These are phyloP conservation scores for Ellobium chinense DNA, from an alignment of 2,888 invertebrate species.

Conservation along the genomic window DNA sequence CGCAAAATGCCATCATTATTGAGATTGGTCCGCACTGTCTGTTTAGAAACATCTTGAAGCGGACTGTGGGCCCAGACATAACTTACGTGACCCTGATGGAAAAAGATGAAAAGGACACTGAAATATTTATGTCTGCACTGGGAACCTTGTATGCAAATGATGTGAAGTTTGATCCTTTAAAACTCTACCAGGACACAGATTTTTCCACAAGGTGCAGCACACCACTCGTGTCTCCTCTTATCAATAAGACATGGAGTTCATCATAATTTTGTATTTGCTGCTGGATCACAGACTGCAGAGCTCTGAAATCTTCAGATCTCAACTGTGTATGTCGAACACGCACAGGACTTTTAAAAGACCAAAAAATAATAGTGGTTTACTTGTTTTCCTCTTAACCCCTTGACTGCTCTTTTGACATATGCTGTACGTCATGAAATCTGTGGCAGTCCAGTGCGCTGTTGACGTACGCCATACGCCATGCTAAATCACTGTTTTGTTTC, in stretches of 20 bases:
- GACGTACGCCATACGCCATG: too few species aligned
- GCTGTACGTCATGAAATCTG: too few species aligned
- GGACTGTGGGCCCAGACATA: slow-evolving; percentile 87
- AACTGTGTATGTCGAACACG: too few species aligned
- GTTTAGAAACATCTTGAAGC: slow-evolving; percentile 93
- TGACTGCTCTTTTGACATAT: too few species aligned
- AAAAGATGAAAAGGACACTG: slow-evolving; percentile 86
- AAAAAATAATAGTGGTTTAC: too few species aligned
- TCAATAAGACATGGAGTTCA: neutral
- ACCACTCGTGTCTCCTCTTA: neutral
- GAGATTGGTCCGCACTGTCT: slow-evolving; percentile 97
- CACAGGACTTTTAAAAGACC: too few species aligned
- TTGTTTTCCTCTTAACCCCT: too few species aligned
- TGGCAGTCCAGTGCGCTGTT: too few species aligned
- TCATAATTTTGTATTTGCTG: too few species aligned
- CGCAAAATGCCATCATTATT: slow-evolving; percentile 91
- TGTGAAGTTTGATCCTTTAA: neutral
- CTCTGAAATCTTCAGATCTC: too few species aligned
- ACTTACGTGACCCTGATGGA: slow-evolving; percentile 92
- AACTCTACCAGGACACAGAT: neutral
- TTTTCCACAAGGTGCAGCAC: neutral
- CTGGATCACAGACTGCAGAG: too few species aligned
- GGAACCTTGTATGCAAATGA: slow-evolving; percentile 82
- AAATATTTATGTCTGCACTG: slow-evolving; percentile 87
- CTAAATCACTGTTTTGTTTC: too few species aligned